Evolutionary conservation across 2,113 vertebrate species (phyloP).

Genomic region (Cariama cristata): DNA sequence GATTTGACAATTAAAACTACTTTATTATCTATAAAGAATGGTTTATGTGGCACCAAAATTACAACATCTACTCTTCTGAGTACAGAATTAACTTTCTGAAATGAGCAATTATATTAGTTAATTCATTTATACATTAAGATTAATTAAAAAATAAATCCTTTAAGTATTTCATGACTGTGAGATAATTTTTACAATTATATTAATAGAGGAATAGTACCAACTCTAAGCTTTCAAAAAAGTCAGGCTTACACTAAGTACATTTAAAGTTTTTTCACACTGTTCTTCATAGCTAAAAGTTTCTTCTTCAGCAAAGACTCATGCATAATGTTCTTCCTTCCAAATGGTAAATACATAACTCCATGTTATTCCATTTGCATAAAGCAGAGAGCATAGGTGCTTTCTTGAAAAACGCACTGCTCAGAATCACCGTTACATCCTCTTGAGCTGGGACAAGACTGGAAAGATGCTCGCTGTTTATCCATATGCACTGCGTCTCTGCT

Average conservation of each 20-base stretch:
- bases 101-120: conserved; percentile 6
- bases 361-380: background rate
- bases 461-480: background rate
- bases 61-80: background rate
- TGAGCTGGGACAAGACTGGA: background rate
- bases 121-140: background rate
- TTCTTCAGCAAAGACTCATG: background rate
- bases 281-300: background rate
- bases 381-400: background rate
- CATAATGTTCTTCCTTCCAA: background rate
- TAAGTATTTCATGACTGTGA: background rate
- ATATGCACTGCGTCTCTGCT: background rate
- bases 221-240: background rate
- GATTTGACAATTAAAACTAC: conserved; percentile 1
- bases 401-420: background rate
- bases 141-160: conserved; percentile 10
- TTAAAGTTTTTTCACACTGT: background rate
- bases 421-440: background rate
- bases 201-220: background rate
- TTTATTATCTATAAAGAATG: background rate
- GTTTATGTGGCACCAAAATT: background rate
- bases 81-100: conserved; percentile 12
- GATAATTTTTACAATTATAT: background rate
- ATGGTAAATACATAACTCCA: background rate
- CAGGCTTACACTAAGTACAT: background rate